Evolutionary conservation across 2,113 vertebrate genomes (phyloP).

Genomic region (Propithecus coquereli): DNA sequence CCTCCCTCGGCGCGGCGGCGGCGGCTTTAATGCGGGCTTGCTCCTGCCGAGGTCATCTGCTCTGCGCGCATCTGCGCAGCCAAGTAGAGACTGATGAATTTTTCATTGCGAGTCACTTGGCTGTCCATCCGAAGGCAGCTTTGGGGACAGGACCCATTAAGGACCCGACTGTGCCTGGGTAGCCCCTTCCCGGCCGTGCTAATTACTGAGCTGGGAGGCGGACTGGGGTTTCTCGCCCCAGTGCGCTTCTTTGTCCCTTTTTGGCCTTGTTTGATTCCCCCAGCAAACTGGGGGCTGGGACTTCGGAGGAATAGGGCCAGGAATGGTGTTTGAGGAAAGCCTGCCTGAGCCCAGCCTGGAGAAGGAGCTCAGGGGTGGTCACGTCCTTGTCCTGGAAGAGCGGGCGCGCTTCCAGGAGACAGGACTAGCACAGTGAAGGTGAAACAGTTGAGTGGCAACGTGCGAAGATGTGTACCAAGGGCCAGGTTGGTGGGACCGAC

Average conservation of each 20-base stretch:
- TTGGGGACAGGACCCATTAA: conserved; percentile 56
- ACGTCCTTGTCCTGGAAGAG: not conserved
- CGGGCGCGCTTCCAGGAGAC: accelerated
- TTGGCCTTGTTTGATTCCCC: not conserved
- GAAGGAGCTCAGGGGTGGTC: accelerated
- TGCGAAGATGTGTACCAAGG: not conserved
- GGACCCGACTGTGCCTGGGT: conserved; percentile 34
- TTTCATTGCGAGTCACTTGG: conserved; percentile 77
- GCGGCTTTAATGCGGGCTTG: conserved; percentile 43
- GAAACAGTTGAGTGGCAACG: not conserved
- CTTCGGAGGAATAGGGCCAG: not conserved
- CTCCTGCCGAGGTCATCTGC: conserved; percentile 72
- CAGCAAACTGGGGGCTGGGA: not conserved
- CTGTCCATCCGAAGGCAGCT: conserved; percentile 70
- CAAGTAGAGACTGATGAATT: conserved; percentile 78
- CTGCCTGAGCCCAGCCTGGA: not conserved
- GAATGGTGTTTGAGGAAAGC: not conserved
- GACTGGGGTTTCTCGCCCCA: not conserved
- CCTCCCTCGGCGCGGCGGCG: conserved; percentile 43
- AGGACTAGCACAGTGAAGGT: not conserved
- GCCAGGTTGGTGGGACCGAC: not conserved
- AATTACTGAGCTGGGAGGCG: not conserved
- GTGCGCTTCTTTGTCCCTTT: not conserved
- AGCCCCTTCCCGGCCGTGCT: not conserved
- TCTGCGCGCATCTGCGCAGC: conserved; percentile 66